phyloP scores from a whole-genome alignment of 2,888 invertebrate genomes.

The Noctua janthe region DNA sequence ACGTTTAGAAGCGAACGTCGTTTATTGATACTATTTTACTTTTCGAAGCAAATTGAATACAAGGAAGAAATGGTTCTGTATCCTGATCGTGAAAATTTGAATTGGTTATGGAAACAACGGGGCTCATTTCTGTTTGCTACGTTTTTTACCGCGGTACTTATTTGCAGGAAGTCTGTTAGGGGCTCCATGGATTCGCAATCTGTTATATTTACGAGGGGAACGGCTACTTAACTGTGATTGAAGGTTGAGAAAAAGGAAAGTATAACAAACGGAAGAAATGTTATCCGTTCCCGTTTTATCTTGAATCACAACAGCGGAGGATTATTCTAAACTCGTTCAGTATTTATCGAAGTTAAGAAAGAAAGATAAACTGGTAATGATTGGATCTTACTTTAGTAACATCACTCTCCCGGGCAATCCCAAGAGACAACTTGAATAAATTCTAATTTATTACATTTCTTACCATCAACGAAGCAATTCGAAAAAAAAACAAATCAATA shows the following conservation, averaged over 20 bases:
- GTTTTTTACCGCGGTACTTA: conserved; percentile 62
- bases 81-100: conserved; percentile 58
- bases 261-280: conserved; percentile 55
- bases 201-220: conserved; percentile 66
- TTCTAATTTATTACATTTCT: conserved; percentile 10
- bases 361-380: conserved; percentile 53
- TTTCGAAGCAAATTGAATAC: conserved; percentile 69
- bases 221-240: conserved; percentile 65
- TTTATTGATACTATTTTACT: conserved; percentile 65
- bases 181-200: conserved; percentile 61
- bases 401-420: conserved; percentile 5
- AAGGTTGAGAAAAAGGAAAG: conserved; percentile 58
- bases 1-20: conserved; percentile 68
- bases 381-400: conserved; percentile 20
- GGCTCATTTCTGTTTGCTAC: conserved; percentile 61
- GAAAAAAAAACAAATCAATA: background rate
- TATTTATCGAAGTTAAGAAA: conserved; percentile 53
- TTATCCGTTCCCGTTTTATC: conserved; percentile 57
- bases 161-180: conserved; percentile 59
- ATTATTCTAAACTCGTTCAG: conserved; percentile 56
- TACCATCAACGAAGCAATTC: background rate
- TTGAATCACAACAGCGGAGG: conserved; percentile 46
- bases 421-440: conserved; percentile 1
- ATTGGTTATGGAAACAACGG: conserved; percentile 63
- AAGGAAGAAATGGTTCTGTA: conserved; percentile 54